A percentile compares a stretch with the other conserved stretches of the same genome.
Evolutionary conservation across 1,140 invertebrate species (phyloP).

Genomic region (Leptinotarsa texana): DNA sequence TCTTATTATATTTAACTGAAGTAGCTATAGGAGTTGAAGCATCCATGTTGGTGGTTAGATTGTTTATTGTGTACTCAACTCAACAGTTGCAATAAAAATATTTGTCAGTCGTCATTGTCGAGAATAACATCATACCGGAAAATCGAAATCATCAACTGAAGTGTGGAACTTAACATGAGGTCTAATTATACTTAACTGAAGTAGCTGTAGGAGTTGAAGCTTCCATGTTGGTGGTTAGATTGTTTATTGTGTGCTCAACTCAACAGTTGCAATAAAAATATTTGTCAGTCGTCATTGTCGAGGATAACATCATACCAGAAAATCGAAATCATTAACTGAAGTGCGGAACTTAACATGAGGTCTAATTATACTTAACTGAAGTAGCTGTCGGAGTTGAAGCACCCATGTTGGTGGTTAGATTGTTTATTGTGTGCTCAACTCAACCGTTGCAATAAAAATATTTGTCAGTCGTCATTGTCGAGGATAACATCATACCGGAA

Average conservation of each 20-base stretch:
- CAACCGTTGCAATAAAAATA: background rate
- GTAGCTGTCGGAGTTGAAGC: background rate
- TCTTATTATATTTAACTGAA: background rate
- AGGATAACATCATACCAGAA: no score
- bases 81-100: background rate
- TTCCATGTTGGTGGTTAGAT: background rate
- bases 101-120: background rate
- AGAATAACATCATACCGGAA: no score
- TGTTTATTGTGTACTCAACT: background rate
- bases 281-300: background rate
- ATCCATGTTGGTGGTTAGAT: background rate
- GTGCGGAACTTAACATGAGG: background rate
- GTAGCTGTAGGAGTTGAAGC: background rate
- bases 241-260: background rate
- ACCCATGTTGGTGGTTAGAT: background rate
- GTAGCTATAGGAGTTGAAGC: constrained; percentile 3
- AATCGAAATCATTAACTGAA: constrained; percentile 13
- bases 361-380: background rate
- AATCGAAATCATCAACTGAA: constrained; percentile 18
- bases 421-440: background rate
- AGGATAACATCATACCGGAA: no score
- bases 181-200: background rate
- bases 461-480: background rate
- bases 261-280: background rate
- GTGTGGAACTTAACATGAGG: background rate